Base-by-base conservation (phyloP, 2,797 vertebrate genomes). In the Gymnodraco acuticeps region DNA sequence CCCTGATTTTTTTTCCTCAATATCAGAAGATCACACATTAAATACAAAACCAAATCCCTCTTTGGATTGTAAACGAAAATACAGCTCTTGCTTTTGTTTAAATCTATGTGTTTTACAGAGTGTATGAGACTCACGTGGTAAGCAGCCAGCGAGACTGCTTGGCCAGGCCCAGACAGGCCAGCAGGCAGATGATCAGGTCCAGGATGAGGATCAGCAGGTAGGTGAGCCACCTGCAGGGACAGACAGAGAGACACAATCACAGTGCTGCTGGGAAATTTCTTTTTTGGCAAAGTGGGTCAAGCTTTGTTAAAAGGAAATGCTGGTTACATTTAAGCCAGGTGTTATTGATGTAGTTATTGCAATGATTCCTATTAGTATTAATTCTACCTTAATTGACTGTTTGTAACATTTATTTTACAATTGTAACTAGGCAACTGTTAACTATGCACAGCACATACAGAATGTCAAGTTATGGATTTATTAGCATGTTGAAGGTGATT, bases 141-240 rank as follows among this genome's bases (percentile, higher is more conserved):
- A 99, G 96, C 53, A 99, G 96, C 92, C 96, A 97, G 81, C 94
- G 96, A 64, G 97, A 98, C 81, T 92, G 96, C 85, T 96, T 98
- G 87, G 98, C 97, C 89, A 99, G 93, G 3, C 97, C 97, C 87
- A 99, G 93, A 87, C 98, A 99, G 81, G 97, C 94, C 61, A 96
- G 86, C 65, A 99, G 95, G 93, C 97, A 99, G 94, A 97, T 95
- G 76, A 96, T 87, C 89, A 99, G 93, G 88, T 99, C 96, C 84
- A 98, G 86, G 92, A 97, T 95, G 88, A 99, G 97, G 64, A 99
- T 93, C 81, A 99, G 94, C 83, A 99, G 96, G 92, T 98, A 99
- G 41, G 96, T 95, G 56, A 99, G 91, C 98, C 98, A 99, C 93
- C 98, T 99, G 88, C 15, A 84, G 0, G 76, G 59, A 89, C 64